Evolutionary conservation across 2,888 invertebrate genomes (phyloP), one percentile per base, ranked within the genome.

Genomic region (Nomada ferruginata): DNA sequence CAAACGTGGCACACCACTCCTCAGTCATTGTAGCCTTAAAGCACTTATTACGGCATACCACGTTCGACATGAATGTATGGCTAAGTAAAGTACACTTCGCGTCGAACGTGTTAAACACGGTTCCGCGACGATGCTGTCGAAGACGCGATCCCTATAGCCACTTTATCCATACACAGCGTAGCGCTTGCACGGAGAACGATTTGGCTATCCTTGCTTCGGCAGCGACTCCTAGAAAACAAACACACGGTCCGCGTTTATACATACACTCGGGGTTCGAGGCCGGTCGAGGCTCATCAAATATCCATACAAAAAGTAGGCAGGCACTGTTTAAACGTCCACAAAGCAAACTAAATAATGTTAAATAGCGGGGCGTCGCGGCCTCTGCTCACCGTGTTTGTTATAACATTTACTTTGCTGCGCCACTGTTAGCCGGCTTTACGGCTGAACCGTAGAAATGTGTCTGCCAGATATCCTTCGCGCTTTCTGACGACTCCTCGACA

Each of bases 281-380:
- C 85, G 80, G 79, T 76, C 81, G 83, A 73, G 74, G 80, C 88
- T 91, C 91, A 92, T 92, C 89, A 91, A 92, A 91, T 91, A 90
- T 88, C 89, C 79, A 85, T 83, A 88, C 79, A 90, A 91, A 91
- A 92, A 91, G 90, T 89, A 90, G 90, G 90, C 88, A 89, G 91
- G 85, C 89, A 89, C 90, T 92, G 92, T 93, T 93, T 92, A 91
- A 92, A 91, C 92, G 91, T 89, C 90, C 90, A 92, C 91, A 93
- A 93, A 93, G 92, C 91, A 92, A 92, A 91, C 92, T 91, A 93
- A 93, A 93, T 92, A 93, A 92, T 92, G 91, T 92, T 92, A 92
- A 93, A 93, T 92, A 92, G 92, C 92, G 90, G 91, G 91, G 91
- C 89, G 91, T 91, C 91, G 90, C 85, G 82, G 88, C 85, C 88